Percentiles rank a stretch among this genome's conserved stretches.
phyloP scores from a whole-genome alignment of 2,113 vertebrate species.

The Parotia lawesii region DNA sequence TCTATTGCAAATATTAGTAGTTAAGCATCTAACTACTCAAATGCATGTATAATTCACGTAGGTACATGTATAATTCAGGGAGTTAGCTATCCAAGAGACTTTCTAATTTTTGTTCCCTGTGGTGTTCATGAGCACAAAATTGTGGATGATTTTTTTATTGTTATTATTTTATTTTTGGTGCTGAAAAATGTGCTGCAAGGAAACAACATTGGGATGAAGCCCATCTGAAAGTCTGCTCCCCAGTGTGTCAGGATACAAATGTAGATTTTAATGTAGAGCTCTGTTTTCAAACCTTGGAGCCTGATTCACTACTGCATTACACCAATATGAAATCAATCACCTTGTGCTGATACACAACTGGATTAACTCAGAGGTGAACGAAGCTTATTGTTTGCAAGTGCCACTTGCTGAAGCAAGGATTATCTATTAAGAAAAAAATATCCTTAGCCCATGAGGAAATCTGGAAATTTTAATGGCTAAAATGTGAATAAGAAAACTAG shows the following conservation, averaged over 20 bases:
- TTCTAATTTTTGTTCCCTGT: constrained; percentile 41
- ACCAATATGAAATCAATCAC: constrained; percentile 31
- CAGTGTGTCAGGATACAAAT: constrained; percentile 14
- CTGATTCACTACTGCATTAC: constrained; percentile 41
- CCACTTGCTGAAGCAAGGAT: constrained; percentile 58
- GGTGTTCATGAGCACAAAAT: not conserved
- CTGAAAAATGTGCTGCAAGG: not conserved
- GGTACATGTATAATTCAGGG: constrained; percentile 53
- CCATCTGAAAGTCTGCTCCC: constrained; percentile 24
- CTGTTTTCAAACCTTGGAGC: constrained; percentile 16
- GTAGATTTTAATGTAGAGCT: constrained; percentile 19
- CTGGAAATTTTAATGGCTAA: constrained; percentile 54
- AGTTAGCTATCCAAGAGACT: not conserved
- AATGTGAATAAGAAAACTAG: constrained; percentile 37
- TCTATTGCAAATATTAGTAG: constrained; percentile 37
- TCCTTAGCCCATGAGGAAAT: constrained; percentile 6
- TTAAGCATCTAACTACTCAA: constrained; percentile 24
- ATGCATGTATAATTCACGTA: constrained; percentile 57
- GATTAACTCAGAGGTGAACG: constrained; percentile 41
- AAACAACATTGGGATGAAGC: not conserved
- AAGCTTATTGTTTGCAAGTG: constrained; percentile 46
- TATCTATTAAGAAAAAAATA: constrained; percentile 40
- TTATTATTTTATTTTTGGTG: not conserved
- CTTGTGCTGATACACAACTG: not conserved
- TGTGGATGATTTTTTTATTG: not conserved